These are phyloP conservation scores for Eptatretus atami DNA, from an alignment of 2,797 vertebrate genomes.

Conservation along the genomic window DNA sequence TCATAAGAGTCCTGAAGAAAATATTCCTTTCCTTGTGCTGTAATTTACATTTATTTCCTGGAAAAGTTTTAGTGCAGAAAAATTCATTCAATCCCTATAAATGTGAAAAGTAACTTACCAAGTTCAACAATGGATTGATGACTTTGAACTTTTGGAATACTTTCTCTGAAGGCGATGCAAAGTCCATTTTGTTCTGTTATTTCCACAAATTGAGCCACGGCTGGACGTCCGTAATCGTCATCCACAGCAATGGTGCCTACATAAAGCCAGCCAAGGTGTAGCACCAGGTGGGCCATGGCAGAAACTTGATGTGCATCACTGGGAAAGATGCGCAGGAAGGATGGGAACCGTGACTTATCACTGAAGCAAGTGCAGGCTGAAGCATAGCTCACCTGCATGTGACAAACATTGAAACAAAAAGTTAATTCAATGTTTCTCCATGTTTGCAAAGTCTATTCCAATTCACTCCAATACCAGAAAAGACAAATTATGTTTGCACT, in stretches of 20 bases:
- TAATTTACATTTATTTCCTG: too few relatives aligned
- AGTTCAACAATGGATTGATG: too few relatives aligned
- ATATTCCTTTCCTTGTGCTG: too few relatives aligned
- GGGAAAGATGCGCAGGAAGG: constrained; percentile 42
- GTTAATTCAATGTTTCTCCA: neutral
- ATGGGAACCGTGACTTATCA: constrained; percentile 41
- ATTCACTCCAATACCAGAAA: too few relatives aligned
- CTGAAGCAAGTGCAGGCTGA: constrained; percentile 43
- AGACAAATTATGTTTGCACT: too few relatives aligned
- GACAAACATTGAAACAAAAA: constrained; percentile 5
- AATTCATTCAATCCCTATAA: too few relatives aligned
- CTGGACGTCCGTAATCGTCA: constrained; percentile 35
- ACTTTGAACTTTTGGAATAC: constrained; percentile 16
- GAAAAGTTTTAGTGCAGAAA: too few relatives aligned
- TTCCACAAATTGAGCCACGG: constrained; percentile 24
- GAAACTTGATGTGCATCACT: constrained; percentile 37
- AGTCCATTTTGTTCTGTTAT: constrained; percentile 22
- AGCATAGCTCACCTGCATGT: constrained; percentile 39
- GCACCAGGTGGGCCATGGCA: constrained; percentile 36
- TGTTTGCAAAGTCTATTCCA: neutral
- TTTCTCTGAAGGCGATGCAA: constrained; percentile 38
- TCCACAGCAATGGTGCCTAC: constrained; percentile 36
- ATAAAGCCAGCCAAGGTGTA: constrained; percentile 32
- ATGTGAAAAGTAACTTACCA: too few relatives aligned
- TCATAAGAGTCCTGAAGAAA: too few relatives aligned